Evolutionary conservation across 2,113 vertebrate species (phyloP), one percentile per base, ranked within the genome.

Genomic region (Gallinago media): DNA sequence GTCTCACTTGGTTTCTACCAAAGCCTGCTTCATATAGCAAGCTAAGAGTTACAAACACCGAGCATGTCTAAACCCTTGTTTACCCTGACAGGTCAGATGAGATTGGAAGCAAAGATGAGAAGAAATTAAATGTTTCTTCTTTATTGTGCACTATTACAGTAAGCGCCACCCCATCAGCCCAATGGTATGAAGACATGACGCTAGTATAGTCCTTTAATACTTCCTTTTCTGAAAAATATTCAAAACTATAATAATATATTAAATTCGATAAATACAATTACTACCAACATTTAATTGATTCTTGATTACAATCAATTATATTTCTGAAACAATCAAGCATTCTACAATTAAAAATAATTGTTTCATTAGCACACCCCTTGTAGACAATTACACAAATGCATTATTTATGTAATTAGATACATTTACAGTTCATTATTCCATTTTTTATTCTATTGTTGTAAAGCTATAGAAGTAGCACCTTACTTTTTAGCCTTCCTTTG

Each of bases 401-500:
- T 98, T 98, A 98, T 98, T 98, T 98, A 98, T 98, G 98, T 96
- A 97, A 98, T 98, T 98, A 98, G 97, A 88, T 85, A 84, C 91
- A 97, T 97, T 96, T 98, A 96, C 94, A 96, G 95, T 97, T 98
- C 94, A 96, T 97, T 96, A 97, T 97, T 96, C 85, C 71, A 88
- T 68, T 92, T 96, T 96, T 96, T 95, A 93, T 96, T 95, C 95
- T 88, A 97, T 97, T 98, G 97, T 98, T 95, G 92, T 73, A 97
- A 97, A 96, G 95, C 94, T 85, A 92, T 87, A 52, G 66, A 89
- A 88, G 84, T 96, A 92, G 68, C 6, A 2, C 81, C 87, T 94
- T 62, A 95, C 87, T 96, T 97, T 91, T 79, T 76, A 88, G 91
- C 93, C 91, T 85, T 92, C 63, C 76, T 92, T 66, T 58, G 49